A percentile compares a stretch with the other conserved stretches of the same genome.
Evolutionary conservation across 2,113 vertebrate species (phyloP).

Genomic region (Stictonetta naevosa): DNA sequence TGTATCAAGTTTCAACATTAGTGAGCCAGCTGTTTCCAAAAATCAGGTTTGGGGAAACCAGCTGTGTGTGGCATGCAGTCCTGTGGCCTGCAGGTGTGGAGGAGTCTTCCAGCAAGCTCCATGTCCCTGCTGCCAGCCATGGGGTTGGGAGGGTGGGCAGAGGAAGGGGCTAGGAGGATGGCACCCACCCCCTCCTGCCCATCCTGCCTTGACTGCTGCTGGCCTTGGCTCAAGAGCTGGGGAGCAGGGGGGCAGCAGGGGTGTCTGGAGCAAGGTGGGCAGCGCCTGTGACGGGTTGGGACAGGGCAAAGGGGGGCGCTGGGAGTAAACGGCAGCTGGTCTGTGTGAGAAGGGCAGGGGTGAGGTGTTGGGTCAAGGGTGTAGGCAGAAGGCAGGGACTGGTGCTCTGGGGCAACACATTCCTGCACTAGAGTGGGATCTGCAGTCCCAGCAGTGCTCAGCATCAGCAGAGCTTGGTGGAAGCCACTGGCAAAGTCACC

Average conservation of each 20-base stretch:
- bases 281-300: no score
- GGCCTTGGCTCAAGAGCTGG: rapidly evolving
- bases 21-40: neutral
- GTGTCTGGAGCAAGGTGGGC: neutral
- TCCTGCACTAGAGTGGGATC: neutral
- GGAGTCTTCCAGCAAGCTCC: neutral
- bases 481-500: neutral
- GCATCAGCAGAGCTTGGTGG: neutral
- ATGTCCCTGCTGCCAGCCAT: no score
- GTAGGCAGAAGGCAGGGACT: no score
- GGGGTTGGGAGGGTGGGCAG: no score
- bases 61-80: neutral
- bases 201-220: neutral
- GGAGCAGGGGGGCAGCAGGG: neutral
- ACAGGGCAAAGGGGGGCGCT: no score
- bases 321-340: neutral
- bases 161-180: no score
- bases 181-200: rapidly evolving
- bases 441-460: neutral
- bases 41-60: neutral
- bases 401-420: no score
- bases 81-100: rapidly evolving
- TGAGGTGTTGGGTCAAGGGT: neutral
- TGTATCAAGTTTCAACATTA: neutral
- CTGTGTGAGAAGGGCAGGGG: neutral